Base-by-base conservation (phyloP, 2,797 vertebrate species). In the Limnodromus scolopaceus region DNA sequence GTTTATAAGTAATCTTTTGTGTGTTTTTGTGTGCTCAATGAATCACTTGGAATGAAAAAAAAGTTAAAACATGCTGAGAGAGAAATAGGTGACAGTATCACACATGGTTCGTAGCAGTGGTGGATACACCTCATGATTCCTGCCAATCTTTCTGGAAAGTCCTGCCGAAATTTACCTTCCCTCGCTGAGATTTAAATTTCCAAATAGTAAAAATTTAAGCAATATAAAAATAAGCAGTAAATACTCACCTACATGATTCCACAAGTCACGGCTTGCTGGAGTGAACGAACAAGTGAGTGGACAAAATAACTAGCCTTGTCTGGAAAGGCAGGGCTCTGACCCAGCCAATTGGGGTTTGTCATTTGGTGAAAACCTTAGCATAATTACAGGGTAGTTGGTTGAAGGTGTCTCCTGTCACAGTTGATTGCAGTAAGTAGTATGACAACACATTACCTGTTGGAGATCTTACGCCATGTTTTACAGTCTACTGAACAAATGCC, bases 241-340 rank as follows among this genome's bases (percentile, higher is more conserved):
- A 83, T 79, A 60, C 95, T 98, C 86, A 97, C 96, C 81, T 90
- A 71, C 81, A 10, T 53, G 63, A 85, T 72, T 81, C 91, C 70
- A 81, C 69, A 53, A 72, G 45, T 84, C 85, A 92, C 46, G 39
- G 79, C 77, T 93, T 84, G 41, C 81, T 97, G 30, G 60, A 96
- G 18, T 92, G 79, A 92, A 68, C 86, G 87, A 92, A 89, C 12
- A 18, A 22, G 38, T 94, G 82, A 87, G 32, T 69, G 20, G 39
- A 89, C 72, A 92, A 84, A 95, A 93, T 94, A 94, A 97, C 81
- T 51, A 88, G 9, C 48, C 75, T 68, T 61, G 45, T 88, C 65
- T 92, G 58, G 70, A 86, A 97, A 94, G 93, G 91, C 48, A 96
- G 93, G 91, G 94, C 93, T 91, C 84, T 96, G 57, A 25, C 82